Conservation (phyloP, 2,888 invertebrate genomes). For the Drosophila anomelani region DNA sequence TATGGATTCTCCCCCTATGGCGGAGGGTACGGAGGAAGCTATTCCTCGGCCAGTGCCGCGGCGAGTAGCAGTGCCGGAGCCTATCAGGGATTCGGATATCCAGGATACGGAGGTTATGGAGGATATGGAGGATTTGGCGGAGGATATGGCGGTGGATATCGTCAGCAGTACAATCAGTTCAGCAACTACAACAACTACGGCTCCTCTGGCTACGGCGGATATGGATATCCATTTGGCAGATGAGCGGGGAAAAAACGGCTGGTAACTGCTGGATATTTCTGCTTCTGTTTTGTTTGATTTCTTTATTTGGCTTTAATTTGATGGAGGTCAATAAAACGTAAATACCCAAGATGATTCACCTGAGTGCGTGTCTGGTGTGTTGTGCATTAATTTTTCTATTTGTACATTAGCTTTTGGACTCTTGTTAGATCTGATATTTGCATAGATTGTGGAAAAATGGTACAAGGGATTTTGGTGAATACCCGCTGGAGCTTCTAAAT, state of each 20-base stretch:
- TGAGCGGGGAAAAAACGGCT: constrained; percentile 19
- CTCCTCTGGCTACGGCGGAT: constrained; percentile 51
- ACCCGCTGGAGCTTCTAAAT: neutral
- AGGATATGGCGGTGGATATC: constrained; percentile 54
- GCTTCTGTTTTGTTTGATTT: constrained; percentile 61
- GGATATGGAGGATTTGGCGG: constrained; percentile 45
- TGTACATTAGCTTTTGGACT: neutral
- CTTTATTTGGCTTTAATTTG: constrained; percentile 54
- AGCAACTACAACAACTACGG: constrained; percentile 51
- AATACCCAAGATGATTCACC: constrained; percentile 76
- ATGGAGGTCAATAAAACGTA: constrained; percentile 77
- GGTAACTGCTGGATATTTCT: constrained; percentile 56
- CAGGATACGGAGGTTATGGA: constrained; percentile 53
- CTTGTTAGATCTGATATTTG: neutral
- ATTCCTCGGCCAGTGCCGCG: constrained; percentile 53
- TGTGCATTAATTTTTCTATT: constrained; percentile 24
- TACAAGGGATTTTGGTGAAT: neutral
- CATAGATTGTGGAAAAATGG: constrained; percentile 5
- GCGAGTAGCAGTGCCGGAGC: constrained; percentile 60
- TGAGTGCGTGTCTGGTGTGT: constrained; percentile 1
- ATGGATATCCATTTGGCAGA: constrained; percentile 44
- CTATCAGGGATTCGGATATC: constrained; percentile 48
- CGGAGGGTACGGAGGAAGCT: constrained; percentile 53
- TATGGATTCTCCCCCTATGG: constrained; percentile 67
- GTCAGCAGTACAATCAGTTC: constrained; percentile 49